A percentile compares a stretch with the other conserved stretches of the same genome.
phyloP scores from a whole-genome alignment of 2,113 vertebrate species.

The Danionella cerebrum region DNA sequence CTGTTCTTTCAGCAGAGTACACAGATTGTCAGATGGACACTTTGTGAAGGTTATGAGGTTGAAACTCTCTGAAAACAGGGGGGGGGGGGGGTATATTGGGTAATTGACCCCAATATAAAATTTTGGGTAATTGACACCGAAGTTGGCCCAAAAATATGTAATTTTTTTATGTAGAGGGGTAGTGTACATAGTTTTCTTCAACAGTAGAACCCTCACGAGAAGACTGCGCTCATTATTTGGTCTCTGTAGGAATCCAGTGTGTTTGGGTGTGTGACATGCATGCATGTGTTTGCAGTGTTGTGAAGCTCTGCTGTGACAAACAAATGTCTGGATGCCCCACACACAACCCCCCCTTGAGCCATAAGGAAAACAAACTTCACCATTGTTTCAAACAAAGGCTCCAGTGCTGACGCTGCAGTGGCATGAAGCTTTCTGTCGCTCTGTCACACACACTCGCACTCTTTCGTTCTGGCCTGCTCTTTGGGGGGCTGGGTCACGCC shows the following conservation, averaged over 20 bases:
- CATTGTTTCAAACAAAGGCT: slow-evolving; percentile 69
- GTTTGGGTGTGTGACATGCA: slow-evolving; percentile 7
- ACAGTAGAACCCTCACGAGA: too few relatives aligned
- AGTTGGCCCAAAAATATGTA: too few relatives aligned
- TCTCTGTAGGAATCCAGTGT: neutral
- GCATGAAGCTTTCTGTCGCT: slow-evolving; percentile 46
- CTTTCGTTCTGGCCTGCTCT: neutral
- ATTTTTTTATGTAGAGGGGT: too few relatives aligned
- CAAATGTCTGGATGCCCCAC: slow-evolving; percentile 60
- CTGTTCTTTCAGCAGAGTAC: too few relatives aligned
- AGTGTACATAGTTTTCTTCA: too few relatives aligned
- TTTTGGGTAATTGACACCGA: too few relatives aligned
- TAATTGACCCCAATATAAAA: too few relatives aligned
- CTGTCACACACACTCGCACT: neutral
- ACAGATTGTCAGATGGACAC: too few relatives aligned
- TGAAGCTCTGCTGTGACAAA: slow-evolving; percentile 60
- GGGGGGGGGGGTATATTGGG: too few relatives aligned
- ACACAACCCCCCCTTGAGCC: slow-evolving; percentile 64
- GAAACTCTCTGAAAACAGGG: too few relatives aligned
- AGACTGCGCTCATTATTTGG: slow-evolving; percentile 6
- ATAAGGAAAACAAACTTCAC: slow-evolving; percentile 70
- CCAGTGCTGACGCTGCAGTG: slow-evolving; percentile 68
- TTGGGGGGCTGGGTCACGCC: slow-evolving; percentile 19
- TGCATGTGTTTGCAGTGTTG: slow-evolving; percentile 47
- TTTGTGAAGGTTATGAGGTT: too few relatives aligned